phyloP scores from a whole-genome alignment of 2,888 invertebrate species.

The Argyresthia albistria region DNA sequence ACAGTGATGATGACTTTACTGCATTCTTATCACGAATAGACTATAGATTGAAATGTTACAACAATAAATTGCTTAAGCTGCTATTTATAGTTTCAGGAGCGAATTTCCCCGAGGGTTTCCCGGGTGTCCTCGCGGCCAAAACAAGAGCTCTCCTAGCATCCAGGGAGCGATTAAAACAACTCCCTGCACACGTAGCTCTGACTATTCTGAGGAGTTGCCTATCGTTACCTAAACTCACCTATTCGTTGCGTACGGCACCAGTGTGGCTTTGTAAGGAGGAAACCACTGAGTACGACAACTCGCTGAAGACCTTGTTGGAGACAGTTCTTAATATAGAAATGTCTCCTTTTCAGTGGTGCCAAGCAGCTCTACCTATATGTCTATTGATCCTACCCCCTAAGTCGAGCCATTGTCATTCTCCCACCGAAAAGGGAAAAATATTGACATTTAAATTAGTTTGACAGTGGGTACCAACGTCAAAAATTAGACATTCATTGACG shows the following conservation, averaged over 20 bases:
- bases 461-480: no score
- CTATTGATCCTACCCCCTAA: no score
- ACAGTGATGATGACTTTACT: no score
- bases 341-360: neutral
- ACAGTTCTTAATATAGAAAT: neutral
- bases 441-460: no score
- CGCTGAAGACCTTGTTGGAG: neutral
- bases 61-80: no score
- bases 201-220: neutral
- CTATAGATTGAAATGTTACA: no score
- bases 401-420: no score
- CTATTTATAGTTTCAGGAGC: no score
- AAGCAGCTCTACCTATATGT: neutral
- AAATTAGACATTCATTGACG: no score
- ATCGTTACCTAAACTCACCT: neutral
- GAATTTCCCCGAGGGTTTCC: neutral
- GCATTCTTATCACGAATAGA: no score
- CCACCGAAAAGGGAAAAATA: no score
- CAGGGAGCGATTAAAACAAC: neutral
- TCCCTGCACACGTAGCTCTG: neutral
- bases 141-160: neutral
- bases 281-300: neutral
- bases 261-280: neutral
- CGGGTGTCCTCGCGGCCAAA: neutral
- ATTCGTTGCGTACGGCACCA: neutral